These are phyloP conservation scores for Varanus komodoensis DNA, from an alignment of 2,113 vertebrate species.

Conservation along the genomic window DNA sequence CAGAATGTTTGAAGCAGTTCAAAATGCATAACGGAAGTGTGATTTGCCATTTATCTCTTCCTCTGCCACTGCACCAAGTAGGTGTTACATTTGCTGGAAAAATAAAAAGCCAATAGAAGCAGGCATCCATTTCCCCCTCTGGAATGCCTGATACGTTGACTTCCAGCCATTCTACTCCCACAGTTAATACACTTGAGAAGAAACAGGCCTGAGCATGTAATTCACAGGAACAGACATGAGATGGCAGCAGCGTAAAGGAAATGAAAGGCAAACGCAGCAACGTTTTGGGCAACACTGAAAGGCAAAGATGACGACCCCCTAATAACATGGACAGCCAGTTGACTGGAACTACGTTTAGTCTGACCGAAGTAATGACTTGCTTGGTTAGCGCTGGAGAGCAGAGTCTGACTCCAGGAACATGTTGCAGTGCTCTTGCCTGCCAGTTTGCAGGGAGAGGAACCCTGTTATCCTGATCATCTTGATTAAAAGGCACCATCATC, in stretches of 20 bases:
- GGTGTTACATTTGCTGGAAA: too few species aligned
- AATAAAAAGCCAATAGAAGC: too few species aligned
- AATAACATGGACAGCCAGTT: background rate
- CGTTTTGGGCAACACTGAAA: too few species aligned
- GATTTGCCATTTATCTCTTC: background rate
- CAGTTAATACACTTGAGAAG: background rate
- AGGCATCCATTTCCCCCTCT: too few species aligned
- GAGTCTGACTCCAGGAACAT: background rate
- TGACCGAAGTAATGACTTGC: background rate
- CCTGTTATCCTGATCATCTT: background rate
- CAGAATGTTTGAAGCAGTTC: background rate
- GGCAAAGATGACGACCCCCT: too few species aligned
- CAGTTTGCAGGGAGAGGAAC: background rate
- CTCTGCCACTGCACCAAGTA: background rate
- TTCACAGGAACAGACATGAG: background rate
- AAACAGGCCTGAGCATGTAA: background rate
- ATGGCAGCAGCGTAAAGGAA: constrained; percentile 24
- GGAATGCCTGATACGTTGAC: background rate
- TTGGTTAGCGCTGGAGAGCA: background rate
- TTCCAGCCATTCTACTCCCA: background rate
- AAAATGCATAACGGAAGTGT: background rate
- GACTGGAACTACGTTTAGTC: background rate
- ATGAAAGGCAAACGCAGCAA: too few species aligned
- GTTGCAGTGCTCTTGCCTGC: background rate
- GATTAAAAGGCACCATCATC: background rate